These are phyloP conservation scores for Hemibagrus guttatus DNA, from an alignment of 2,797 vertebrate species.

Conservation along the genomic window DNA sequence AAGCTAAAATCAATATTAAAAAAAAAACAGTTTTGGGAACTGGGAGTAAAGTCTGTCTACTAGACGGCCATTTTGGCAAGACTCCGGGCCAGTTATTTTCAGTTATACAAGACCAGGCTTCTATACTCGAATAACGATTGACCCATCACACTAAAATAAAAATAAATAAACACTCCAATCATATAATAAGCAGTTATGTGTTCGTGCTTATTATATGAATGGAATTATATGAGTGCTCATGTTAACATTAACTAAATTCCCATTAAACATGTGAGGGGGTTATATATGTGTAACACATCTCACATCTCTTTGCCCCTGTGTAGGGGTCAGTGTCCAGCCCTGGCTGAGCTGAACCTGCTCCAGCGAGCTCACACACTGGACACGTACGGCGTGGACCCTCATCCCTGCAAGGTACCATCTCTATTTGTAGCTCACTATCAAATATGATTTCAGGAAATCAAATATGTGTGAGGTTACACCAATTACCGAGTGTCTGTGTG, in stretches of 20 bases:
- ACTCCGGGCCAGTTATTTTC: neutral
- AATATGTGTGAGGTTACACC: neutral
- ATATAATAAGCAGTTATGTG: neutral
- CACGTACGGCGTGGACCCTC: slow-evolving; percentile 97
- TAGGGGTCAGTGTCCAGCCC: slow-evolving; percentile 86
- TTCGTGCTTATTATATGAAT: too few relatives aligned
- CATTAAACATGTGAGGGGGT: neutral
- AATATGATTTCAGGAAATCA: neutral
- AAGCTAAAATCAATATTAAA: neutral
- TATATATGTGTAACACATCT: neutral
- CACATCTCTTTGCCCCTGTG: slow-evolving; percentile 56
- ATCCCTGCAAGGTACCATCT: slow-evolving; percentile 92
- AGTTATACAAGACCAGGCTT: neutral
- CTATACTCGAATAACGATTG: neutral
- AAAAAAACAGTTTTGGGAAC: neutral
- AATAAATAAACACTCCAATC: neutral
- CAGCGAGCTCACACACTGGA: slow-evolving; percentile 91
- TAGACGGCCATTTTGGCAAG: neutral
- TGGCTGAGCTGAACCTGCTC: slow-evolving; percentile 92
- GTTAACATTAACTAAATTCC: neutral
- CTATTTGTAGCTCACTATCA: neutral
- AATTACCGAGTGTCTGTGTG: neutral
- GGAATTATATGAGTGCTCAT: too few relatives aligned
- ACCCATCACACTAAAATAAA: neutral
- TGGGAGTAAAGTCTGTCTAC: neutral